Evolutionary conservation across 2,888 invertebrate species (phyloP), one percentile per base, ranked within the genome.

Genomic region (Coenonympha arcania): DNA sequence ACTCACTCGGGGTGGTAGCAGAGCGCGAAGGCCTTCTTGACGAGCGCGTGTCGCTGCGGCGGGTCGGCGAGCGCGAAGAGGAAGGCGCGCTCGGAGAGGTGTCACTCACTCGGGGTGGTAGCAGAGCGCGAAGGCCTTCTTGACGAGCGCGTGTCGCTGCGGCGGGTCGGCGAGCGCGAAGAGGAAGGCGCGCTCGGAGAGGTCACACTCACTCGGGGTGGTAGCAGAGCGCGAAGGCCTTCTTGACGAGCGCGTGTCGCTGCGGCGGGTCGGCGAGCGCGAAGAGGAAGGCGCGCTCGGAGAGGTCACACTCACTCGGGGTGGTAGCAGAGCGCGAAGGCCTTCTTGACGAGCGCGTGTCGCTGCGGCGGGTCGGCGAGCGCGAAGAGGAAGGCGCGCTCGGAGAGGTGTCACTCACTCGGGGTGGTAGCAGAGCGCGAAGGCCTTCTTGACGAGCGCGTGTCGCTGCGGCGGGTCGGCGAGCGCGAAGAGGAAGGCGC

Each of bases 61-160:
- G 93, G 90, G 55, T 93, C 93, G 60, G 89, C 88, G 31, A 96
- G 87, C 1, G 94, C 89, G 78, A 95, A 96, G 6, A 96, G 88
- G 76, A 95, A 95, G 0, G 95, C 95, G 65, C 93, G 91, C 60
- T 95, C 95, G 0, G 96, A n/a, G n/a, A n/a, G n/a, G n/a, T 1
- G 8, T 2, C 11, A 54, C 50, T 53, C 24, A 50, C 45, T 56
- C 50, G 33, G 54, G 53, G 11, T 52, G 56, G 78, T 95, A 95
- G 72, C 95, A 95, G 60, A 96, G 92, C 33, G 96, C 95, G 78
- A 95, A 95, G 36, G 95, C 92, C 73, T 94, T 95, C 78, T 95
- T 96, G 44, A 91, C 88, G 57, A 96, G 91, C 61, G 93, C 91
- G 76, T 93, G 95, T 69, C 93, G 91, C 39, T 91, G 89, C 0